Conservation (phyloP, 2,797 vertebrate genomes). For the Danio choprae region DNA sequence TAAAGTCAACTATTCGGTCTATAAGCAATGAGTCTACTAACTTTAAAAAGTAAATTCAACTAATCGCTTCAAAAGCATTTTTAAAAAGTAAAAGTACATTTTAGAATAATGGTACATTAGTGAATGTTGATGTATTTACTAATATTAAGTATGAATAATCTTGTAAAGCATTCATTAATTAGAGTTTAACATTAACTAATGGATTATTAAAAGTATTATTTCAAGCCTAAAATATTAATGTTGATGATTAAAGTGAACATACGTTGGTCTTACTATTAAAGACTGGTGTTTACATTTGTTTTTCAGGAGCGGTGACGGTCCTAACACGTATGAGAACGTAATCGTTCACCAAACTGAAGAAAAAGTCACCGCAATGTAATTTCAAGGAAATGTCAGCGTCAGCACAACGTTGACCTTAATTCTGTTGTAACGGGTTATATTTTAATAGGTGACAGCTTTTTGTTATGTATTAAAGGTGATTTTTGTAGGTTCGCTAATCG, state of each 20-base stretch:
- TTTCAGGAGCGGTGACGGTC: conserved; percentile 63
- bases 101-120: no score
- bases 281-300: conserved; percentile 3
- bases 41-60: no score
- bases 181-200: no score
- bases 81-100: no score
- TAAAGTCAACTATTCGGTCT: no score
- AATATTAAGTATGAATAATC: no score
- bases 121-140: no score
- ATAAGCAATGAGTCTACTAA: no score
- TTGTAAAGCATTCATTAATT: no score
- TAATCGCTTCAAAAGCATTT: no score
- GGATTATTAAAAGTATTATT: neutral
- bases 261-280: neutral
- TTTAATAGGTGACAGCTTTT: conserved; percentile 2
- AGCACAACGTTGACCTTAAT: neutral
- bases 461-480: neutral
- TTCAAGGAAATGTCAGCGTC: neutral
- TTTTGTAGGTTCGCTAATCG: neutral
- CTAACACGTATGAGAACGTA: conserved; percentile 58
- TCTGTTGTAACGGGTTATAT: neutral
- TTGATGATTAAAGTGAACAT: neutral
- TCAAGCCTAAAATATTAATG: neutral
- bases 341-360: conserved; percentile 48
- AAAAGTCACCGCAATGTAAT: conserved; percentile 74